These are phyloP conservation scores for Cancer borealis DNA, from an alignment of 2,888 invertebrate genomes.

Conservation along the genomic window DNA sequence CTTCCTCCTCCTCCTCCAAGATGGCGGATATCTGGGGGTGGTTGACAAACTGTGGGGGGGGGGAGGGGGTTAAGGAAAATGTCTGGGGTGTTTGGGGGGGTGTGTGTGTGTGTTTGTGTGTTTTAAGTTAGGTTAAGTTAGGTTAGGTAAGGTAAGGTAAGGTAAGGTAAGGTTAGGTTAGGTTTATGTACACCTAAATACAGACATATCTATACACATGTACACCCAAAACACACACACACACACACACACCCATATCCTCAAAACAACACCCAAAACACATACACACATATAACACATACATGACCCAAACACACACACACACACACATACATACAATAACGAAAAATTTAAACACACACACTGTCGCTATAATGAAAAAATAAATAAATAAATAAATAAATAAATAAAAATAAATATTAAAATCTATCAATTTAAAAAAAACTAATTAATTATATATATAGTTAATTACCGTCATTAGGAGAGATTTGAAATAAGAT, in stretches of 20 bases:
- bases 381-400: no score
- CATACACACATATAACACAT: no score
- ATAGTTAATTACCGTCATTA: no score
- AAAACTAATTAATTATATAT: no score
- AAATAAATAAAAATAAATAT: no score
- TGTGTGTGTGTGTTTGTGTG: not conserved
- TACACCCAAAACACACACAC: slow-evolving; percentile 23
- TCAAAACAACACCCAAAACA: not conserved
- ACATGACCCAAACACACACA: not conserved
- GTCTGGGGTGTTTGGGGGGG: no score
- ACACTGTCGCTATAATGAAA: not conserved
- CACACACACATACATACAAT: not conserved
- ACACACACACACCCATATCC: not conserved
- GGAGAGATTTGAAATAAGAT: no score
- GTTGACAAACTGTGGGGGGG: slow-evolving; percentile 87
- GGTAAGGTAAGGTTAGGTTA: no score
- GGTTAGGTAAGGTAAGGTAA: no score
- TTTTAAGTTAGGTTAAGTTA: not conserved
- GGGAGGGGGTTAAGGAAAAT: not conserved
- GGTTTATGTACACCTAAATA: no score
- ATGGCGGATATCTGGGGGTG: slow-evolving; percentile 91
- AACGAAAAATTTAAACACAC: not conserved
- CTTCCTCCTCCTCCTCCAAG: slow-evolving; percentile 91
- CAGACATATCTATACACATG: not conserved
- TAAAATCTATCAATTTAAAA: no score